A percentile compares a stretch with the other conserved stretches of the same genome.
phyloP scores from a whole-genome alignment of 2,888 invertebrate genomes.

The Cepaea hortensis region DNA sequence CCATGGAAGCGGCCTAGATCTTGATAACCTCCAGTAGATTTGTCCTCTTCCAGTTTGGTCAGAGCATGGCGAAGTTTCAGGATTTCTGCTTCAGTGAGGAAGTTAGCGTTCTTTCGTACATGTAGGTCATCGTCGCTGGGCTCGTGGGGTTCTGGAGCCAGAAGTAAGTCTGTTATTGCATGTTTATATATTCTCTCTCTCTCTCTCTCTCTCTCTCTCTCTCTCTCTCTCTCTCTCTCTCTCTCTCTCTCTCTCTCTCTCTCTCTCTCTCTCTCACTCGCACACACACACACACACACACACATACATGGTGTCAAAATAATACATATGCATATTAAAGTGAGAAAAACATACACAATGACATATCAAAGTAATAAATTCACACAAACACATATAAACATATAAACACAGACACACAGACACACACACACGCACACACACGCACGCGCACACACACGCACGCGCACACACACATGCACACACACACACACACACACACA shows the following conservation, averaged over 20 bases:
- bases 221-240: not conserved
- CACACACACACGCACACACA: no score
- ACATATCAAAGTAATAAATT: no score
- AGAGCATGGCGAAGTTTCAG: constrained; percentile 52
- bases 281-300: no score
- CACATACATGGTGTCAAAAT: no score
- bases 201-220: not conserved
- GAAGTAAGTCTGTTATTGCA: not conserved
- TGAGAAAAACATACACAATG: no score
- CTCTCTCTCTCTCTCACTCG: not conserved
- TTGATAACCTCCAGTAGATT: constrained; percentile 48
- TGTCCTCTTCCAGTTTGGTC: constrained; percentile 46
- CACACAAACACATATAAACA: no score
- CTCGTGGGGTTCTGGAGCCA: not conserved
- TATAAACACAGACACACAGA: no score
- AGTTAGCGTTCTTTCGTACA: constrained; percentile 48
- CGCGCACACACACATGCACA: no score
- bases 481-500: no score
- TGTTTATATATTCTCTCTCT: not conserved
- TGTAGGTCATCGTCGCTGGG: not conserved
- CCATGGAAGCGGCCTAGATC: constrained; percentile 56
- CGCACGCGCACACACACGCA: no score
- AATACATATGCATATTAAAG: no score
- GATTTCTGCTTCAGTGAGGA: constrained; percentile 47
- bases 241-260: not conserved